Percentiles rank a stretch among this genome's conserved stretches.
phyloP scores from a whole-genome alignment of 2,113 vertebrate genomes.

The Dendropsophus ebraccatus region DNA sequence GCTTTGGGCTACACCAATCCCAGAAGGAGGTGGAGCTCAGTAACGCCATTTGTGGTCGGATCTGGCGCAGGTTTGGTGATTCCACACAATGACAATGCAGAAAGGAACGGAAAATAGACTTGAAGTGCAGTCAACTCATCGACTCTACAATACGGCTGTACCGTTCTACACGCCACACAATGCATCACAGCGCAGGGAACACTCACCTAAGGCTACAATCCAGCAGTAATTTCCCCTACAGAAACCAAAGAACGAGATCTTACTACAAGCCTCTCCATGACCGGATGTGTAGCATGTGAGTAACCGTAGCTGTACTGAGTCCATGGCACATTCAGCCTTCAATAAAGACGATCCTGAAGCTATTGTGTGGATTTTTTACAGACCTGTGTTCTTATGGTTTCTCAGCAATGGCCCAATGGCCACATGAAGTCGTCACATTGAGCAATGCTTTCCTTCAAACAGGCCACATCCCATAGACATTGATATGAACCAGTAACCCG shows the following conservation, averaged over 20 bases:
- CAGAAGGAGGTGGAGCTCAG: neutral
- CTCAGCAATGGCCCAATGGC: too few relatives aligned
- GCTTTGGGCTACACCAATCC: neutral
- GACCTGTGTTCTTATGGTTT: neutral
- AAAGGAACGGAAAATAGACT: neutral
- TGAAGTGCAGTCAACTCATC: neutral
- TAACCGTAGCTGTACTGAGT: slow-evolving; percentile 12
- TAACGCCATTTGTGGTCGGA: neutral
- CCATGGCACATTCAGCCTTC: slow-evolving; percentile 45
- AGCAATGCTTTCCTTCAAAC: too few relatives aligned
- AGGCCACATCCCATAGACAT: too few relatives aligned
- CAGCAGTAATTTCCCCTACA: too few relatives aligned
- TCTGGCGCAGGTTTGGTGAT: neutral
- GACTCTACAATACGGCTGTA: neutral
- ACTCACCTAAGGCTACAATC: neutral
- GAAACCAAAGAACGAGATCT: neutral
- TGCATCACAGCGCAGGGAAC: neutral
- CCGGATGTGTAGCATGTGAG: slow-evolving; percentile 1
- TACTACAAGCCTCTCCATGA: too few relatives aligned
- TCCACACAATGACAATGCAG: neutral
- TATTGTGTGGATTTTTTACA: neutral
- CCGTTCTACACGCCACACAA: neutral
- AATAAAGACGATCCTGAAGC: slow-evolving; percentile 18
- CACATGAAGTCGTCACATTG: neutral
- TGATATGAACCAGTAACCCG: too few relatives aligned